phyloP scores from a whole-genome alignment of 2,888 invertebrate genomes.

The Dynastes grantii region DNA sequence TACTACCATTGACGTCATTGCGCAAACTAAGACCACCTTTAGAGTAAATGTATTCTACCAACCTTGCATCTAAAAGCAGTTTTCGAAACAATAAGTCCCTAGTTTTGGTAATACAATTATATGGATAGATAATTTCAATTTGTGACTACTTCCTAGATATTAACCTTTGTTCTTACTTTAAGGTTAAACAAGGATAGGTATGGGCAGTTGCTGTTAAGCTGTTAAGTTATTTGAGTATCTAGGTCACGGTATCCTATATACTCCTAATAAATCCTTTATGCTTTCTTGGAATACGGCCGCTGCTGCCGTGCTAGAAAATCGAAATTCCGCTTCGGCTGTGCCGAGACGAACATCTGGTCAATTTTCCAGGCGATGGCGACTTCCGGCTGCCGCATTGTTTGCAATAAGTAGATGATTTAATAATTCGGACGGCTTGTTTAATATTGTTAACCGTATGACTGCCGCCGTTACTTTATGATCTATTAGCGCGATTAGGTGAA shows the following conservation, averaged over 20 bases:
- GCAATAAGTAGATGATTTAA: constrained; percentile 22
- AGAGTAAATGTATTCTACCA: no score
- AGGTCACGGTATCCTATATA: constrained; percentile 17
- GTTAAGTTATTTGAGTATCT: constrained; percentile 7
- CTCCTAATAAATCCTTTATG: constrained; percentile 29
- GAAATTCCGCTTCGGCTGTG: constrained; percentile 12
- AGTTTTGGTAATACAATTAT: no score
- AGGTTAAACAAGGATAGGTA: no score
- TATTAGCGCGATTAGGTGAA: neutral
- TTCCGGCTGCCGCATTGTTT: constrained; percentile 29
- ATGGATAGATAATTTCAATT: no score
- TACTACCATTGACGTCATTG: no score
- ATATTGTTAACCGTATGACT: constrained; percentile 15
- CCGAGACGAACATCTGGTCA: constrained; percentile 34
- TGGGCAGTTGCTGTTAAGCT: no score
- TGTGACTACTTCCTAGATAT: no score
- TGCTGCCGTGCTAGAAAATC: constrained; percentile 11
- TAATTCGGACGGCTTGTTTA: constrained; percentile 32
- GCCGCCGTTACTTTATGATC: constrained; percentile 10
- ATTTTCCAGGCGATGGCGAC: constrained; percentile 35
- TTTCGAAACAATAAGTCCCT: no score
- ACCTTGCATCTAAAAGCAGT: no score
- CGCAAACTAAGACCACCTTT: no score
- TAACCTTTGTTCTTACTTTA: no score
- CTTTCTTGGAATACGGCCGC: constrained; percentile 28